These are phyloP conservation scores for Parelbella ahira DNA, from an alignment of 2,888 invertebrate species.

Conservation along the genomic window DNA sequence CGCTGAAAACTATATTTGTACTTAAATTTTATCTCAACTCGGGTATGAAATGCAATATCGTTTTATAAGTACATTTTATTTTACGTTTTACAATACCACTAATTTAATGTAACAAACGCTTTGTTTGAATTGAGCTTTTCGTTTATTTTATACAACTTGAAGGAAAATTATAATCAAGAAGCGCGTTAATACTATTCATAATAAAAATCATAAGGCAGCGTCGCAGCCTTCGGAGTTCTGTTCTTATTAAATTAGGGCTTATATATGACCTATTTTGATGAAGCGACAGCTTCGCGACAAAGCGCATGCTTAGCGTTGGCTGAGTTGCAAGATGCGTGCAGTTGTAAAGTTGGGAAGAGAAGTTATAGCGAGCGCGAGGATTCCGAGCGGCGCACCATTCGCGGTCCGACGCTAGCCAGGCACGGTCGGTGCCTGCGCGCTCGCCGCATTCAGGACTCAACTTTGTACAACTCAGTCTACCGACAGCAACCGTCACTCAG, in stretches of 20 bases:
- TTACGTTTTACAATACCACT: no score
- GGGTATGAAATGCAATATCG: slow-evolving; percentile 4
- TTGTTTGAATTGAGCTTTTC: no score
- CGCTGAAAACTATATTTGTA: slow-evolving; percentile 25
- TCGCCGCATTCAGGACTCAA: slow-evolving; percentile 44
- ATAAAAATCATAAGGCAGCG: neutral
- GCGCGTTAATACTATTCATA: neutral
- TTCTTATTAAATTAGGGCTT: slow-evolving; percentile 9
- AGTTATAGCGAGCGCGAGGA: slow-evolving; percentile 40
- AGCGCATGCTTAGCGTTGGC: slow-evolving; percentile 47
- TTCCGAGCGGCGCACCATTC: slow-evolving; percentile 46
- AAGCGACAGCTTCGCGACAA: slow-evolving; percentile 16
- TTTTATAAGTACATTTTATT: no score
- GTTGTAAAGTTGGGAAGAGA: slow-evolving; percentile 41
- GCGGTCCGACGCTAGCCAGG: slow-evolving; percentile 61
- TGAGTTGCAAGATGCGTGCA: slow-evolving; percentile 36
- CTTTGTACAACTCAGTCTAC: slow-evolving; percentile 52
- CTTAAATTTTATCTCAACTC: slow-evolving; percentile 7
- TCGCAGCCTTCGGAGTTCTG: neutral
- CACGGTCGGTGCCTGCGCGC: slow-evolving; percentile 60
- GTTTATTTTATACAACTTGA: no score
- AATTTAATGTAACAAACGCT: no score
- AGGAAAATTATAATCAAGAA: neutral
- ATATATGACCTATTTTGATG: slow-evolving; percentile 20
- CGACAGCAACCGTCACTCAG: slow-evolving; percentile 32